Percentiles rank a stretch among this genome's conserved stretches.
Conservation (phyloP, 2,113 vertebrate species). For the Casuarius casuarius region DNA sequence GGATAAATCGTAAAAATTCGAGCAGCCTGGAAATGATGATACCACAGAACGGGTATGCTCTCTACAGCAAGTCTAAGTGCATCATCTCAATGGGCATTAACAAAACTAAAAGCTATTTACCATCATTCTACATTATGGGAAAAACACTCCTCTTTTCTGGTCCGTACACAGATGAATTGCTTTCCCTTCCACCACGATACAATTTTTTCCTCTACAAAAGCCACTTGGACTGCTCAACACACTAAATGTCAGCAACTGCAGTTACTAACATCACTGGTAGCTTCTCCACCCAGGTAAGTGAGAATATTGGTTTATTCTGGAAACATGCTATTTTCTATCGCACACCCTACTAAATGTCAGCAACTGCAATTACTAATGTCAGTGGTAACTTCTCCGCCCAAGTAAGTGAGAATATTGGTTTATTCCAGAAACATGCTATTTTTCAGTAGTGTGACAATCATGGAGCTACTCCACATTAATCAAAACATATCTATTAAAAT, state of each 20-base stretch:
- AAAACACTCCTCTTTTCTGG: background rate
- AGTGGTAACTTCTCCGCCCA: background rate
- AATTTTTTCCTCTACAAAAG: background rate
- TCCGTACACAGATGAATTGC: rapidly evolving
- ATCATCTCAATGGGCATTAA: background rate
- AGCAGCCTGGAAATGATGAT: background rate
- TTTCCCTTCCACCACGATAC: rapidly evolving
- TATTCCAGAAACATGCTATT: background rate
- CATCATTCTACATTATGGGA: background rate
- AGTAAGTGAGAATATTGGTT: background rate
- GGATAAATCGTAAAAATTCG: rapidly evolving
- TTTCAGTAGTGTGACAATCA: background rate
- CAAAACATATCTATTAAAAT: background rate
- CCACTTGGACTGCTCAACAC: background rate
- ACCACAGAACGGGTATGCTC: rapidly evolving
- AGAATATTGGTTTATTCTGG: background rate
- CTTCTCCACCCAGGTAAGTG: background rate
- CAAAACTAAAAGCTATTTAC: background rate
- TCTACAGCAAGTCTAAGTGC: background rate
- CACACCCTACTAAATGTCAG: background rate
- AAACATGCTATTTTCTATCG: background rate
- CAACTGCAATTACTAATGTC: background rate
- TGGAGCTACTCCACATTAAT: background rate
- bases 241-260: rapidly evolving
- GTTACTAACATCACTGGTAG: background rate